Evolutionary conservation across 2,888 invertebrate genomes (phyloP), one percentile per base, ranked within the genome.

Genomic region (Cartodere bifasciata): DNA sequence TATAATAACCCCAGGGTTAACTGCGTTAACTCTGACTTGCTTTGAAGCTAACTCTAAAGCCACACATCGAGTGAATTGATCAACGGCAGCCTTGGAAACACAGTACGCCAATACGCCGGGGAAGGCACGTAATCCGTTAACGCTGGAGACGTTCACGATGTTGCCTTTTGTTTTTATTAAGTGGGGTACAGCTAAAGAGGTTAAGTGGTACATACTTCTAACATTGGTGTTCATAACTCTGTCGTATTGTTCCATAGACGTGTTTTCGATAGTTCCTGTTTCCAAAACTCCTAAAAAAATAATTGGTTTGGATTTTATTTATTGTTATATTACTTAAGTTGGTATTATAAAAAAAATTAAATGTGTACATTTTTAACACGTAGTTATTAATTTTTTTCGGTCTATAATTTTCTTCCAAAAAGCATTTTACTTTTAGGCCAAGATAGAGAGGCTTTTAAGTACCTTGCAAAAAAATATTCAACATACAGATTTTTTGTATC

Each of bases 101-200:
- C 80, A 81, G 57, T 98, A 98, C 0, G 91, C 83, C 24, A 94
- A 59, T 0, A 92, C 82, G 4, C 83, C 83, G 2, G 92, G 78
- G 55, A 95, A 94, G 25, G 94, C 76, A 49, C 92, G 67, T 13
- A 90, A 68, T 3, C 95, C 95, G 49, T 82, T 85, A 0, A 95
- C 88, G 55, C 92, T 92, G 2, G 94, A 95, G 0, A 97, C 84
- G 56, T 95, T 97, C 0, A 97, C 91, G 45, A 94, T 80, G 43
- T 77, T 85, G n/a, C 91, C 91, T 58, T 86, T 82, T 0, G 76
- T 71, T 58, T 77, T 70, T 2, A 86, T 64, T 12, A 95, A 65
- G 60, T 91, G 75, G 0, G 94, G 92, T 0, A 85, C 81, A 3
- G 90, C 84, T 28, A 91, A 55, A 75, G 81, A 84, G 0, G 87